Conservation (phyloP, 2,113 vertebrate genomes). For the Psilopogon haemacephalus region DNA sequence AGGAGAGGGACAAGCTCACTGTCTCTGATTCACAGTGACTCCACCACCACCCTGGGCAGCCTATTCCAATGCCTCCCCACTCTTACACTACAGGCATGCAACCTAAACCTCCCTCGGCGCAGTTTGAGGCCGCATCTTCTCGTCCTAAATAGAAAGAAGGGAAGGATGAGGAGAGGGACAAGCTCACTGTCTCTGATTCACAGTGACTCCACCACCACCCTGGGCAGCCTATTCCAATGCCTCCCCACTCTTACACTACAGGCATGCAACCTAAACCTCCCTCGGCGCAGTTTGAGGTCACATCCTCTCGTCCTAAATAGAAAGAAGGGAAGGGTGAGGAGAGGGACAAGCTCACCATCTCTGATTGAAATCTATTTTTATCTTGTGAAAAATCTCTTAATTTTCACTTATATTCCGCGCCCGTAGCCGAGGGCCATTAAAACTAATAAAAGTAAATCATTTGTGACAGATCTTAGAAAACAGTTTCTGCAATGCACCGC, state of each 20-base stretch:
- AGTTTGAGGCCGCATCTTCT: too few species aligned
- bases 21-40: slow-evolving; percentile 17
- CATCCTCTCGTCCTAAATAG: background rate
- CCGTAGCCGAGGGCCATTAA: slow-evolving; percentile 80
- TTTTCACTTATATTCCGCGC: slow-evolving; percentile 80
- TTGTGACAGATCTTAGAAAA: slow-evolving; percentile 81
- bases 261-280: too few species aligned
- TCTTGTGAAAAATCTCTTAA: slow-evolving; percentile 80
- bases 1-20: slow-evolving; percentile 1
- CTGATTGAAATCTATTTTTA: slow-evolving; percentile 74
- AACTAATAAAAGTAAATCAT: slow-evolving; percentile 84
- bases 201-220: too few species aligned
- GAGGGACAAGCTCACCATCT: background rate
- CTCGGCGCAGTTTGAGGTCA: too few species aligned
- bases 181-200: slow-evolving; percentile 15
- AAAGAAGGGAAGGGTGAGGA: background rate
- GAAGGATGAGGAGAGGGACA: background rate
- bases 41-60: too few species aligned
- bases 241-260: too few species aligned
- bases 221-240: too few species aligned
- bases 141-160: background rate
- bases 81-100: too few species aligned
- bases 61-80: too few species aligned
- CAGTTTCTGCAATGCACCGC: slow-evolving; percentile 73
- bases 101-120: too few species aligned